A percentile compares a stretch with the other conserved stretches of the same genome.
Conservation (phyloP, 2,113 vertebrate genomes). For the Rhipidura dahli region DNA sequence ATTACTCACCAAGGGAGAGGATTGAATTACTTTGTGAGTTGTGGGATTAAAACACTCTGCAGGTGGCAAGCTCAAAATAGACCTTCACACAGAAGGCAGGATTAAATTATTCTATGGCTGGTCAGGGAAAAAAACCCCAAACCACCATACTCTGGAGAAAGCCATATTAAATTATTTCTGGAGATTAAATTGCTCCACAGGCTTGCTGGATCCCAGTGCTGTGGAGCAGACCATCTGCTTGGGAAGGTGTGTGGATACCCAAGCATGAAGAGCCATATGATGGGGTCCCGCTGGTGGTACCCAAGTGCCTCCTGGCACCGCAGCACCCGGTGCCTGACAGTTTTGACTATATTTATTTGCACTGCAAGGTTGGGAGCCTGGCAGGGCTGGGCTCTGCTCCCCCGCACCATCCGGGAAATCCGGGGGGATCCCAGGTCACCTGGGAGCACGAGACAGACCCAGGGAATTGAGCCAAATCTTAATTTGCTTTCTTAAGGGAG, state of each 20-base stretch:
- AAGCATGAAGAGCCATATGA: constrained; percentile 27
- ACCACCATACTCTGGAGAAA: constrained; percentile 5
- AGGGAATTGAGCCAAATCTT: background rate
- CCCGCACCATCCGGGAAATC: background rate
- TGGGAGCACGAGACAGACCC: background rate
- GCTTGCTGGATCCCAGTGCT: constrained; percentile 47
- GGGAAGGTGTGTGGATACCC: constrained; percentile 34
- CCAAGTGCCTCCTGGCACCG: background rate
- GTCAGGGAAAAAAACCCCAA: background rate
- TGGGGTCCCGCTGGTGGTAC: constrained; percentile 17
- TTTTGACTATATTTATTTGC: constrained; percentile 7
- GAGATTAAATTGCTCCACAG: constrained; percentile 61
- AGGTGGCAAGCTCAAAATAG: constrained; percentile 59
- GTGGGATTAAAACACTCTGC: constrained; percentile 62
- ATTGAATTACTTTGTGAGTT: constrained; percentile 58
- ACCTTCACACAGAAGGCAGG: constrained; percentile 53
- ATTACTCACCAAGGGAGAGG: constrained; percentile 66
- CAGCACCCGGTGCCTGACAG: background rate
- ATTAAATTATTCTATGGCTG: constrained; percentile 63
- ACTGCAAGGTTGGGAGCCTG: background rate
- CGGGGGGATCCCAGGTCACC: background rate
- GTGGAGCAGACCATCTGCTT: constrained; percentile 57
- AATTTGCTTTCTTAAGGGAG: background rate
- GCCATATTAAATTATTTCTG: constrained; percentile 65
- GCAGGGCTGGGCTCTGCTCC: background rate